phyloP scores from a whole-genome alignment of 2,113 vertebrate genomes.

The Clarias macrocephalus region DNA sequence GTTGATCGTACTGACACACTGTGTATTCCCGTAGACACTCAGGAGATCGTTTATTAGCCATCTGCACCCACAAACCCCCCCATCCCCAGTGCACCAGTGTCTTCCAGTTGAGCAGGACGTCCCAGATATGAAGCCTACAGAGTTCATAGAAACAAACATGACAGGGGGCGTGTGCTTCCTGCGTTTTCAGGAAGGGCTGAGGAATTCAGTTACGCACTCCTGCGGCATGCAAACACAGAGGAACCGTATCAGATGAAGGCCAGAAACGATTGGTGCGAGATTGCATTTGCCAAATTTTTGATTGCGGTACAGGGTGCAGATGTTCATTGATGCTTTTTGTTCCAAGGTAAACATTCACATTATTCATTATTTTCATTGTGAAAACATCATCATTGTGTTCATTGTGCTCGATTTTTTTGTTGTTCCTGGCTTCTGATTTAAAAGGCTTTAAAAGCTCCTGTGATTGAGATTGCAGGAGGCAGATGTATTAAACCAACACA shows the following conservation, averaged over 20 bases:
- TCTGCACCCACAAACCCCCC: too few species aligned
- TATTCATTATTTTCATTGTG: not conserved
- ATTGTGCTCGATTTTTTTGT: not conserved
- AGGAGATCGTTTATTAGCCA: not conserved
- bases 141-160: slow-evolving; percentile 6
- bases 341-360: not conserved
- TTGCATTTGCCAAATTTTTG: not conserved
- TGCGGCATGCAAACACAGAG: not conserved
- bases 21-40: not conserved
- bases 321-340: not conserved
- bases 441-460: not conserved
- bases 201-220: not conserved
- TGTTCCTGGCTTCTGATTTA: not conserved
- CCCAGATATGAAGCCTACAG: not conserved
- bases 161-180: slow-evolving; percentile 13
- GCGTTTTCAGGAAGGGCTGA: not conserved
- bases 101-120: slow-evolving; percentile 14
- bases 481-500: not conserved
- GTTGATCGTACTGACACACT: not conserved
- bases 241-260: not conserved
- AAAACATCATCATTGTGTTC: not conserved
- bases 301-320: not conserved
- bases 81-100: not conserved
- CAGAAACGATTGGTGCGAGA: not conserved
- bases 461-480: not conserved